These are phyloP conservation scores for Porites australiensis DNA, from an alignment of 64 coral and sea anemone genomes.

Conservation along the genomic window DNA sequence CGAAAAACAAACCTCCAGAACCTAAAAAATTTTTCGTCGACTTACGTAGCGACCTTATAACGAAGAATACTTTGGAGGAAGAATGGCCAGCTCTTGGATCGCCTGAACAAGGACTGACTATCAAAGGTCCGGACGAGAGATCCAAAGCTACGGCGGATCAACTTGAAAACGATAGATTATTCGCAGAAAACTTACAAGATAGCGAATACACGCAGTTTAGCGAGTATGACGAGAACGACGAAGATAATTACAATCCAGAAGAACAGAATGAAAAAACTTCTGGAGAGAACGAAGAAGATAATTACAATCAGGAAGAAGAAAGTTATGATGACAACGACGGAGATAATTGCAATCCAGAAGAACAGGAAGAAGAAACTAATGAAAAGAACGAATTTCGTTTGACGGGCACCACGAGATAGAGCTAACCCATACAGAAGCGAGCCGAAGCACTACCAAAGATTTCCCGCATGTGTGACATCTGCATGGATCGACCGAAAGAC, in stretches of 20 bases:
- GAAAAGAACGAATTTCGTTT: not conserved
- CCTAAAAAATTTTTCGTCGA: not conserved
- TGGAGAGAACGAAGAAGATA: not conserved
- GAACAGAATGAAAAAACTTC: not conserved
- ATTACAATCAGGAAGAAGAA: not conserved
- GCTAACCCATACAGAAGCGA: not conserved
- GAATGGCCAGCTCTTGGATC: not conserved
- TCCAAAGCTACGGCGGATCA: not conserved
- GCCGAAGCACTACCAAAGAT: not conserved
- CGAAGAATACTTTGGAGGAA: not conserved
- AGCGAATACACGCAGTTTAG: not conserved
- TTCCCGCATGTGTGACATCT: conserved; percentile 59
- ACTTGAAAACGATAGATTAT: not conserved
- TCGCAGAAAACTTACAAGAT: conserved; percentile 15
- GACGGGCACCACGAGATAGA: not conserved
- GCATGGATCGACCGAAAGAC: conserved; percentile 76
- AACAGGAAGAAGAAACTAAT: not conserved
- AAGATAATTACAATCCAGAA: not conserved
- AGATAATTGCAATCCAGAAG: not conserved
- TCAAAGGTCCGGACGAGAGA: not conserved
- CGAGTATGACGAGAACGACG: not conserved
- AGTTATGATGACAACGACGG: not conserved
- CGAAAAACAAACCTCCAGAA: not conserved
- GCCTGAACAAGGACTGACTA: not conserved
- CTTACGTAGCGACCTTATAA: not conserved